Percentiles rank a stretch among this genome's conserved stretches.
phyloP scores from a whole-genome alignment of 2,797 vertebrate species.

The Myripristis jacobus region DNA sequence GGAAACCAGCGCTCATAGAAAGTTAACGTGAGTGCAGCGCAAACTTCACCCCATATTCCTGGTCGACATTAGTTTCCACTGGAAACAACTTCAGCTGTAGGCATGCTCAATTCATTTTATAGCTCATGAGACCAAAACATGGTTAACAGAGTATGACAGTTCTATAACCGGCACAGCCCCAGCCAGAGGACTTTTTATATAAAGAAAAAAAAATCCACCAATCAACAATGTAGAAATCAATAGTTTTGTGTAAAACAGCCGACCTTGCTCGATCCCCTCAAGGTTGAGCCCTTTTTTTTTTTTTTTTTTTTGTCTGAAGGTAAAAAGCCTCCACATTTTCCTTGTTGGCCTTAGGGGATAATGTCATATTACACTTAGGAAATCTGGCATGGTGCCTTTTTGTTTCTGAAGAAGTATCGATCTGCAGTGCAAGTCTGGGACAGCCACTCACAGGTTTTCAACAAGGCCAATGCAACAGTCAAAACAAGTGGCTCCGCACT shows the following conservation, averaged over 20 bases:
- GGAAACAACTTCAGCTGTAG: too few species aligned
- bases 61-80: too few species aligned
- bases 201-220: too few species aligned
- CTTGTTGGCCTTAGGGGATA: constrained; percentile 21
- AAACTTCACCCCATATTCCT: too few species aligned
- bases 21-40: too few species aligned
- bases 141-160: too few species aligned
- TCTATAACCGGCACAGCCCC: too few species aligned
- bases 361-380: constrained; percentile 28
- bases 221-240: constrained; percentile 8
- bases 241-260: neutral
- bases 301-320: constrained; percentile 12
- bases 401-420: constrained; percentile 58
- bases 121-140: too few species aligned
- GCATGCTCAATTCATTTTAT: too few species aligned
- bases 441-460: constrained; percentile 58
- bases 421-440: constrained; percentile 35
- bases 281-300: constrained; percentile 17
- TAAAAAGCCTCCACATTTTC: constrained; percentile 1
- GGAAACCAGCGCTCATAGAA: too few species aligned
- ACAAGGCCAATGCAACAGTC: constrained; percentile 31
- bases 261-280: neutral
- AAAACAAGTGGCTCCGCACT: constrained; percentile 13
- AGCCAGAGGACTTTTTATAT: neutral
- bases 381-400: constrained; percentile 22